Percentiles rank a stretch among this genome's conserved stretches.
These are phyloP conservation scores for Atherinosoma microstoma DNA, from an alignment of 2,797 vertebrate species.

Conservation along the genomic window DNA sequence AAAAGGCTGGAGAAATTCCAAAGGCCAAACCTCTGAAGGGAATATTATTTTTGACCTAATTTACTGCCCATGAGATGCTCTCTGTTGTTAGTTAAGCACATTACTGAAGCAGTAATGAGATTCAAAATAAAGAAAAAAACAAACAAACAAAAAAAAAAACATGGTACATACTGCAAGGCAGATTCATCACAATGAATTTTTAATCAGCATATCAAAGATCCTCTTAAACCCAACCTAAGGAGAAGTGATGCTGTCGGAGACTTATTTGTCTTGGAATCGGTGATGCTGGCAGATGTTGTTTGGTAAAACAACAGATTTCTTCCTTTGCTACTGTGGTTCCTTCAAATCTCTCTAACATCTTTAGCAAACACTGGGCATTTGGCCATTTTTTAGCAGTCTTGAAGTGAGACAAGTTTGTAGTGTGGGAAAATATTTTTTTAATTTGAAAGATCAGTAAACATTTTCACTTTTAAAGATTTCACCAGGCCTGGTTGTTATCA, in stretches of 20 bases:
- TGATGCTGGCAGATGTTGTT: conserved; percentile 80
- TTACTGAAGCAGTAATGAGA: conserved; percentile 70
- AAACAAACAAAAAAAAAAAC: conserved; percentile 33
- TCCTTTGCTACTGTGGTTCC: conserved; percentile 51
- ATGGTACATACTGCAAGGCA: conserved; percentile 73
- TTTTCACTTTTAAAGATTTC: conserved; percentile 27
- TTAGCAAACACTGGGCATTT: conserved; percentile 63
- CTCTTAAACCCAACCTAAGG: conserved; percentile 78
- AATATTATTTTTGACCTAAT: conserved; percentile 74
- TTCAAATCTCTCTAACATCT: conserved; percentile 65
- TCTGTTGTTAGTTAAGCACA: conserved; percentile 43
- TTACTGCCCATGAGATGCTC: conserved; percentile 66
- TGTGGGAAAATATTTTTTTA: conserved; percentile 17
- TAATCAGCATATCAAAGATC: conserved; percentile 82
- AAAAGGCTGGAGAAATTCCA: conserved; percentile 41
- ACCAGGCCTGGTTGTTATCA: conserved; percentile 21
- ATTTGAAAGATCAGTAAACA: conserved; percentile 30
- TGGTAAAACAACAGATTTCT: conserved; percentile 80
- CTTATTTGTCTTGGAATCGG: conserved; percentile 80
- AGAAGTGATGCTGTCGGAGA: conserved; percentile 70
- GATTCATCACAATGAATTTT: conserved; percentile 83
- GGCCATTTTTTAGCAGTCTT: conserved; percentile 57
- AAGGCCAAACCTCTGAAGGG: conserved; percentile 58
- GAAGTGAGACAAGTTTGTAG: conserved; percentile 29
- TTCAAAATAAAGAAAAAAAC: conserved; percentile 55